These are phyloP conservation scores for Platycnemis pennipes DNA, from an alignment of 2,888 invertebrate genomes.

Conservation along the genomic window DNA sequence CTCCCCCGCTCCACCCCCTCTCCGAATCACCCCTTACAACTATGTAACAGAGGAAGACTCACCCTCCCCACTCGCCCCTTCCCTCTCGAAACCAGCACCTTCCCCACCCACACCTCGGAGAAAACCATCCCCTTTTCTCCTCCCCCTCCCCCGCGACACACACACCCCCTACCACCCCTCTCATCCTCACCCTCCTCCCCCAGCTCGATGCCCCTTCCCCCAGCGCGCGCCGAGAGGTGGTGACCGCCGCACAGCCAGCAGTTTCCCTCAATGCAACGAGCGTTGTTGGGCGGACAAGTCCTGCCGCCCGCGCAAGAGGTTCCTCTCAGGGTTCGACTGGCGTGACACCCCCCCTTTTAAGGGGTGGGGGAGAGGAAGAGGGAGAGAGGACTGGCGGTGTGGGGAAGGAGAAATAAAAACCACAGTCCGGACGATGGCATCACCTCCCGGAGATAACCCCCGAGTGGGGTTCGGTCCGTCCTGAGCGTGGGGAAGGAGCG, in stretches of 20 bases:
- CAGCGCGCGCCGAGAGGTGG: neutral
- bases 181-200: neutral
- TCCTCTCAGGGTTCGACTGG: neutral
- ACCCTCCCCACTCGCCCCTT: too few species aligned
- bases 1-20: too few species aligned
- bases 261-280: neutral
- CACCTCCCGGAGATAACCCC: too few species aligned
- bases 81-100: too few species aligned
- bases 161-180: neutral
- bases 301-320: neutral
- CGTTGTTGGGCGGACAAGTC: neutral
- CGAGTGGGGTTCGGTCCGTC: too few species aligned
- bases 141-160: neutral
- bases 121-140: neutral
- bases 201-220: neutral
- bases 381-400: neutral
- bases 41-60: too few species aligned
- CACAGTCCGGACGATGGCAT: too few species aligned
- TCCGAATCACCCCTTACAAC: too few species aligned
- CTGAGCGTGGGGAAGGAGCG: too few species aligned
- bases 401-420: too few species aligned
- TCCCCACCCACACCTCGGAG: neutral
- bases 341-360: neutral
- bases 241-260: neutral
- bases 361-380: neutral